Percentiles rank a stretch among this genome's conserved stretches.
Conservation (phyloP, 2,888 invertebrate genomes). For the Eupithecia dodoneata region DNA sequence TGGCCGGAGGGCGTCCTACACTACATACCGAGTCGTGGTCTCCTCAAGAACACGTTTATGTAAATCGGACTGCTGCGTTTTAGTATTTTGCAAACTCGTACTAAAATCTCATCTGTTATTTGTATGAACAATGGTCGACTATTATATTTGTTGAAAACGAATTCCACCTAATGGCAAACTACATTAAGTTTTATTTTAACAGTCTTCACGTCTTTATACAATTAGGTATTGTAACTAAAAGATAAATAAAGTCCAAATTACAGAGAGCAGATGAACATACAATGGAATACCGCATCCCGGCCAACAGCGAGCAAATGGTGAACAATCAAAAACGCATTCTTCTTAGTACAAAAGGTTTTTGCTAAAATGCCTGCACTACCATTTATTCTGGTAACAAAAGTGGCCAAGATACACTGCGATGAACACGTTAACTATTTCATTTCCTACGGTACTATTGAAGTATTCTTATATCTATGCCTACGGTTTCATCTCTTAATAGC, state of each 20-base stretch:
- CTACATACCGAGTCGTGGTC: too few species aligned
- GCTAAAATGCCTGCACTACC: constrained; percentile 35
- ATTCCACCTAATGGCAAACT: background rate
- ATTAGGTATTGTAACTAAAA: background rate
- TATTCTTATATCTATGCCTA: background rate
- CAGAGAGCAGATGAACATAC: background rate
- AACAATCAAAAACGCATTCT: constrained; percentile 44
- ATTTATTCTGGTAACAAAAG: constrained; percentile 37
- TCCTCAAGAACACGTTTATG: too few species aligned
- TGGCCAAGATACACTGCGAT: constrained; percentile 38
- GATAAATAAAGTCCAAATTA: constrained; percentile 1
- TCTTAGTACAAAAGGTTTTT: constrained; percentile 40
- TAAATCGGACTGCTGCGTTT: background rate
- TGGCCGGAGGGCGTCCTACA: too few species aligned
- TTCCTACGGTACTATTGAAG: background rate
- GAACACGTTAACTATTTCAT: constrained; percentile 38
- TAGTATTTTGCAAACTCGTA: background rate
- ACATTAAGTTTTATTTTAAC: background rate
- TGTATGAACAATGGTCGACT: background rate
- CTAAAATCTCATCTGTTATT: background rate
- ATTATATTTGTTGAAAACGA: background rate
- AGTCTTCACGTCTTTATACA: background rate
- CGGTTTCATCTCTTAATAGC: background rate
- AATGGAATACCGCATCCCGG: constrained; percentile 28
- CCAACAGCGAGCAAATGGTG: constrained; percentile 32